Evolutionary conservation across 2,113 vertebrate species (phyloP).

Genomic region (Varanus komodoensis): DNA sequence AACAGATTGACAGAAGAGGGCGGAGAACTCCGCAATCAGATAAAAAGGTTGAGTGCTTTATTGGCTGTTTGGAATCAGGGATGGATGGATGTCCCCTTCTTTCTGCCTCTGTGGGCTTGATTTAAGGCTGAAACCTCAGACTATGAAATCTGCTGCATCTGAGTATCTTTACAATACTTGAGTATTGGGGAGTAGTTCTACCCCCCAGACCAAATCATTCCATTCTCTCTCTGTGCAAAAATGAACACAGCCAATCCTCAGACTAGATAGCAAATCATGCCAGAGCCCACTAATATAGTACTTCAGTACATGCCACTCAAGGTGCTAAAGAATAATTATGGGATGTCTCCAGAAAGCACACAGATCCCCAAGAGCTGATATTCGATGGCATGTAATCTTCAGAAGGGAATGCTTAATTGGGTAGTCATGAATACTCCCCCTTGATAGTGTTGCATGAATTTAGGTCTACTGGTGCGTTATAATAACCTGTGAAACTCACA

Average conservation of each 20-base stretch:
- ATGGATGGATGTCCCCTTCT: not conserved
- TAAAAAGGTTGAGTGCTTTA: slow-evolving; percentile 73
- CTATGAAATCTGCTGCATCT: not conserved
- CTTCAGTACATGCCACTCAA: too few species aligned
- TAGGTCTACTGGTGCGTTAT: too few species aligned
- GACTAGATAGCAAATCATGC: not conserved
- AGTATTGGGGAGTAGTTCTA: too few species aligned
- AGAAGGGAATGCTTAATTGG: too few species aligned
- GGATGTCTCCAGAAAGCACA: too few species aligned
- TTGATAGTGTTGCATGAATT: too few species aligned
- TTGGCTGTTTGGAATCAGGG: not conserved
- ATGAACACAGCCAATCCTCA: not conserved
- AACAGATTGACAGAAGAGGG: slow-evolving; percentile 84
- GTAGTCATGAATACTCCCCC: too few species aligned
- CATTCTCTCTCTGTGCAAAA: not conserved
- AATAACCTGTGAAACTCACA: too few species aligned
- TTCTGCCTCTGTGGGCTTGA: too few species aligned
- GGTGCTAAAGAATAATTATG: too few species aligned
- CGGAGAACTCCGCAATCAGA: slow-evolving; percentile 76
- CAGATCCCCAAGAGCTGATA: too few species aligned
- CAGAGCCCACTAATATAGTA: not conserved
- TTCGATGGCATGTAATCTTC: too few species aligned
- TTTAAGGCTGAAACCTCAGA: not conserved
- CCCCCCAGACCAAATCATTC: not conserved
- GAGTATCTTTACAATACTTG: not conserved